These are phyloP conservation scores for Nycticryphes semicollaris DNA, from an alignment of 2,113 vertebrate species.

Conservation along the genomic window DNA sequence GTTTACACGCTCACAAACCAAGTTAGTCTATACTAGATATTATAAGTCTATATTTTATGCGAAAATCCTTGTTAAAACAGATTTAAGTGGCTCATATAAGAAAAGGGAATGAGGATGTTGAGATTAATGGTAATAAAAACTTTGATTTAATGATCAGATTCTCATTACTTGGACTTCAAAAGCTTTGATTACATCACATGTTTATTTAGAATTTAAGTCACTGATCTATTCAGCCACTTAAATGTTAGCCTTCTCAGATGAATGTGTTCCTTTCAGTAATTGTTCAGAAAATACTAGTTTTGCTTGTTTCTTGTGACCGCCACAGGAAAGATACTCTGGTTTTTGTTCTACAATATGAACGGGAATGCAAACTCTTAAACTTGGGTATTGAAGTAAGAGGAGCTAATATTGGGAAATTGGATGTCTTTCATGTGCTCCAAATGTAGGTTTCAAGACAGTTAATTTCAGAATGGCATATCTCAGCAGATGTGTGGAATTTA, in stretches of 20 bases:
- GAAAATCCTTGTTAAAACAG: neutral
- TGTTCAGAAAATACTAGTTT: neutral
- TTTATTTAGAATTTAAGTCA: conserved; percentile 44
- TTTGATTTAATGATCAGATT: conserved; percentile 11
- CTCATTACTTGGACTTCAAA: neutral
- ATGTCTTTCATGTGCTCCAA: conserved; percentile 23
- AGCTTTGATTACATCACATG: neutral
- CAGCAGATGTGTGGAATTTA: conserved; percentile 35
- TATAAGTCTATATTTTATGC: neutral
- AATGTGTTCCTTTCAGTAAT: neutral
- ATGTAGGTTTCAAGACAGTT: conserved; percentile 45
- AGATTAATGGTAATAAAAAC: neutral
- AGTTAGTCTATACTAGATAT: neutral
- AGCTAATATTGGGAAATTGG: conserved; percentile 47
- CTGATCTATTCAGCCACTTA: conserved; percentile 22
- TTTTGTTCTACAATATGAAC: neutral
- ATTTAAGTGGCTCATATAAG: neutral
- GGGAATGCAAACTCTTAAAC: conserved; percentile 1
- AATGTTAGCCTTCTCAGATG: neutral
- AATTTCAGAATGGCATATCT: conserved; percentile 63
- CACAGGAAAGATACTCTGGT: neutral
- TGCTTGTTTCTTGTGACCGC: neutral
- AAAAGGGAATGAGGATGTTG: neutral
- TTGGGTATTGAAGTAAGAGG: conserved; percentile 21
- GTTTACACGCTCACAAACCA: neutral